A percentile compares a stretch with the other conserved stretches of the same genome.
These are phyloP conservation scores for Albula goreensis DNA, from an alignment of 2,113 vertebrate species.

Conservation along the genomic window DNA sequence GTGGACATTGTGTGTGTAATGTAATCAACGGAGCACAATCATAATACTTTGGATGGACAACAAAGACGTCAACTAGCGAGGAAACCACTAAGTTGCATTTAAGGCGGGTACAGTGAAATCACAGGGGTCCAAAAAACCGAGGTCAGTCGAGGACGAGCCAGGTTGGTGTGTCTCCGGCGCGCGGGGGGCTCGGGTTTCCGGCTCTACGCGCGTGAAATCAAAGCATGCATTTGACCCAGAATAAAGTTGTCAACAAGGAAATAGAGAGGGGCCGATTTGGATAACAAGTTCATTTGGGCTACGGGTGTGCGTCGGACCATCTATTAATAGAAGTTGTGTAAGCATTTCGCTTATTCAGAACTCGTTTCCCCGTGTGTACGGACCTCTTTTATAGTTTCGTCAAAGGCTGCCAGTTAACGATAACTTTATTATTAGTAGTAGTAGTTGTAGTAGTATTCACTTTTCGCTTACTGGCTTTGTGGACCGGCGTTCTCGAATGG, in stretches of 20 bases:
- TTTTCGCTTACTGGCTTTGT: constrained; percentile 61
- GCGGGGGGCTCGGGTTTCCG: constrained; percentile 63
- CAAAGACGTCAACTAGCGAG: not conserved
- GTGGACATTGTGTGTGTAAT: no score
- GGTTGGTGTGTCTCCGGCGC: constrained; percentile 59
- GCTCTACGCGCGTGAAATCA: constrained; percentile 54
- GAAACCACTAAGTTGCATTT: not conserved
- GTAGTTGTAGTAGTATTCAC: not conserved
- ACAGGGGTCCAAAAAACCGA: constrained; percentile 39
- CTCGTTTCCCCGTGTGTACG: constrained; percentile 42
- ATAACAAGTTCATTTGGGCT: constrained; percentile 60
- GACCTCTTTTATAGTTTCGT: constrained; percentile 44
- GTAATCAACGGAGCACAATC: not conserved
- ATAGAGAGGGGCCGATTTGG: constrained; percentile 63
- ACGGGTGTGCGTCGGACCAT: constrained; percentile 57
- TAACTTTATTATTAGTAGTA: not conserved
- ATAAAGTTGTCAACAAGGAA: constrained; percentile 71
- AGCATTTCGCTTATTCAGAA: constrained; percentile 34
- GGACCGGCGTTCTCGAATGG: constrained; percentile 75
- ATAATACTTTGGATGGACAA: not conserved
- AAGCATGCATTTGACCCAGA: constrained; percentile 61
- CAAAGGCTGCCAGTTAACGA: not conserved
- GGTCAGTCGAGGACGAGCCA: constrained; percentile 66
- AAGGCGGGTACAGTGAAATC: constrained; percentile 45
- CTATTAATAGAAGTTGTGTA: constrained; percentile 67